Percentiles rank a stretch among this genome's conserved stretches.
Evolutionary conservation across 2,888 invertebrate species (phyloP).

Genomic region (Drosophila subsilvestris): DNA sequence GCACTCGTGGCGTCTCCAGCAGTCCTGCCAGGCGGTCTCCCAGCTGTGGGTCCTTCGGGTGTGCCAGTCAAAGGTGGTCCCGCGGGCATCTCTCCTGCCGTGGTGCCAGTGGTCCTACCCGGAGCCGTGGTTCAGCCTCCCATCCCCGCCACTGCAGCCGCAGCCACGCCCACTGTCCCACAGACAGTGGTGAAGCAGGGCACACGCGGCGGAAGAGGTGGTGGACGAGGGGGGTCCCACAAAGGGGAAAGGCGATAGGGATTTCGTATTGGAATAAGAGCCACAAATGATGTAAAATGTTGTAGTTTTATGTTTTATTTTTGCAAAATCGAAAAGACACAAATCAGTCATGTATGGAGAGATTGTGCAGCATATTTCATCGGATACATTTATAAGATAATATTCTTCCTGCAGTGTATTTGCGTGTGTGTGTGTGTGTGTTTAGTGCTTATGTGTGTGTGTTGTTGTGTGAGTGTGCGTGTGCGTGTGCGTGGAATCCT

Average conservation of each 20-base stretch:
- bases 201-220: constrained; percentile 73
- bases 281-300: constrained; percentile 18
- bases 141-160: constrained; percentile 28
- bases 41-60: constrained; percentile 22
- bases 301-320: constrained; percentile 37
- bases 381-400: background rate
- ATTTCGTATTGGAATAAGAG: background rate
- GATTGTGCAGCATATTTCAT: constrained; percentile 6
- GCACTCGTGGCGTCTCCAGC: background rate
- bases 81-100: constrained; percentile 10
- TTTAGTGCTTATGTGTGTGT: constrained; percentile 15
- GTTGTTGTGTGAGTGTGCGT: constrained; percentile 32
- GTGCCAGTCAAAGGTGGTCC: constrained; percentile 9
- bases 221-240: constrained; percentile 67
- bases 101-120: constrained; percentile 35
- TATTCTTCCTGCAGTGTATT: constrained; percentile 14
- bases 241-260: constrained; percentile 74
- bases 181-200: constrained; percentile 45
- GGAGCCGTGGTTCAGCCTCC: background rate
- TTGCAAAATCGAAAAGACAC: constrained; percentile 41
- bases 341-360: constrained; percentile 8
- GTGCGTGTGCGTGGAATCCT: constrained; percentile 85
- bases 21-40: constrained; percentile 8
- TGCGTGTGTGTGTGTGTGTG: constrained; percentile 30
- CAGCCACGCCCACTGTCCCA: constrained; percentile 30